Conservation (phyloP, 1,140 invertebrate species). For the Scylla paramamosain region DNA sequence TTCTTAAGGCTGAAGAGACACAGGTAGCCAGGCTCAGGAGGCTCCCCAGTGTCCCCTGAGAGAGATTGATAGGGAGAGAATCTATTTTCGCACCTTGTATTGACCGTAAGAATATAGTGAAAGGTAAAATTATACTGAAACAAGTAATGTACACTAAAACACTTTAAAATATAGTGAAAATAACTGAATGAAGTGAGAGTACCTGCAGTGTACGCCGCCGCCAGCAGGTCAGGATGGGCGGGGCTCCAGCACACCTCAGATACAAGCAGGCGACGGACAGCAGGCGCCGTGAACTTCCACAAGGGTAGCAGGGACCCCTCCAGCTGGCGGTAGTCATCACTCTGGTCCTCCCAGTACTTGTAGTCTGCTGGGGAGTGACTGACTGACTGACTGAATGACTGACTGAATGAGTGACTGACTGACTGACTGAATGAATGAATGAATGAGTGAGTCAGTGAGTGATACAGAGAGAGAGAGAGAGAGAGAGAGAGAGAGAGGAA, state of each 20-base stretch:
- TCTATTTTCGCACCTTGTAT: no score
- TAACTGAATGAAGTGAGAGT: no score
- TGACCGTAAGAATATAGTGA: no score
- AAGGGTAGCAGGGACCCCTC: conserved; percentile 88
- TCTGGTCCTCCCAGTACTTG: conserved; percentile 96
- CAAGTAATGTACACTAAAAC: neutral
- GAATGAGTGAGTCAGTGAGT: neutral
- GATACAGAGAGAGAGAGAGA: no score
- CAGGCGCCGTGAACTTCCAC: conserved; percentile 24
- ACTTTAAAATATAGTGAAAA: no score
- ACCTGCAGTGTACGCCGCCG: conserved; percentile 53
- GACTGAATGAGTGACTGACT: no score
- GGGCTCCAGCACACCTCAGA: conserved; percentile 55
- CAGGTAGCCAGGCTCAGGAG: neutral
- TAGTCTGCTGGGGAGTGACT: conserved; percentile 85
- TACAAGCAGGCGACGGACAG: neutral
- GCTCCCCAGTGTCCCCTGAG: neutral
- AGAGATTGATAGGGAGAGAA: neutral
- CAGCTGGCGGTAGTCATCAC: conserved; percentile 94
- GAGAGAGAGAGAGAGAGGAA: no score
- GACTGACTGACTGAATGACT: neutral
- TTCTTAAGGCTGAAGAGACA: conserved; percentile 61
- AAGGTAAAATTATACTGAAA: no score
- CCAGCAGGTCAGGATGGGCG: conserved; percentile 46
- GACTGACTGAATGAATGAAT: no score